Percentiles rank a stretch among this genome's conserved stretches.
Conservation (phyloP, 2,888 invertebrate species). For the Sminthurinus aureus region DNA sequence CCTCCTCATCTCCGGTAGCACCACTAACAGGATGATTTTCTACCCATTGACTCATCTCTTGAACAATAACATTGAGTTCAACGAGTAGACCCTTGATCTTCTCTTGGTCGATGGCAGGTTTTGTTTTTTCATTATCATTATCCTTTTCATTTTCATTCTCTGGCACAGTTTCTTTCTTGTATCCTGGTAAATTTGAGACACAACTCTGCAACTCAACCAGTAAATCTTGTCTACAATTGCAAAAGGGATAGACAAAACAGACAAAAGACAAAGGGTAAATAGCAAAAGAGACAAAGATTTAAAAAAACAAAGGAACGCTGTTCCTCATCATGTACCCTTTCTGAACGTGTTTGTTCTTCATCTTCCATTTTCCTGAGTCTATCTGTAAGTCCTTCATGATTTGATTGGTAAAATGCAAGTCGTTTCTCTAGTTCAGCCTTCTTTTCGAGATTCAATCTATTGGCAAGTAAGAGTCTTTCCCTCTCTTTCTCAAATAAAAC, state of each 20-base stretch:
- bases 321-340: slow-evolving; percentile 49
- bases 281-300: background rate
- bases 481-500: slow-evolving; percentile 71
- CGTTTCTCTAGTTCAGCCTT: slow-evolving; percentile 66
- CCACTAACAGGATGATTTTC: background rate
- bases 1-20: background rate
- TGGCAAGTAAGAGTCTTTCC: slow-evolving; percentile 70
- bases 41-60: slow-evolving; percentile 55
- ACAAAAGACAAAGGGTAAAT: slow-evolving; percentile 27
- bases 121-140: background rate
- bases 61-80: slow-evolving; percentile 46
- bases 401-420: slow-evolving; percentile 56
- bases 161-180: slow-evolving; percentile 23
- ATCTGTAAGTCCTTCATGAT: slow-evolving; percentile 57
- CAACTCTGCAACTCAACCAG: slow-evolving; percentile 60
- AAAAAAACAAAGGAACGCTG: slow-evolving; percentile 15
- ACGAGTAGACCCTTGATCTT: slow-evolving; percentile 44
- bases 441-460: slow-evolving; percentile 69
- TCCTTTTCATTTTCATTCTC: slow-evolving; percentile 12
- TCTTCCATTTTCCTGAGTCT: slow-evolving; percentile 55
- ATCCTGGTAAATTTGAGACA: slow-evolving; percentile 49
- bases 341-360: slow-evolving; percentile 57
- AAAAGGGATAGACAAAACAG: slow-evolving; percentile 13
- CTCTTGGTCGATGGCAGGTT: slow-evolving; percentile 32
- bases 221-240: slow-evolving; percentile 57